These are phyloP conservation scores for Netelia inedita DNA, from an alignment of 2,888 invertebrate species.

Conservation along the genomic window DNA sequence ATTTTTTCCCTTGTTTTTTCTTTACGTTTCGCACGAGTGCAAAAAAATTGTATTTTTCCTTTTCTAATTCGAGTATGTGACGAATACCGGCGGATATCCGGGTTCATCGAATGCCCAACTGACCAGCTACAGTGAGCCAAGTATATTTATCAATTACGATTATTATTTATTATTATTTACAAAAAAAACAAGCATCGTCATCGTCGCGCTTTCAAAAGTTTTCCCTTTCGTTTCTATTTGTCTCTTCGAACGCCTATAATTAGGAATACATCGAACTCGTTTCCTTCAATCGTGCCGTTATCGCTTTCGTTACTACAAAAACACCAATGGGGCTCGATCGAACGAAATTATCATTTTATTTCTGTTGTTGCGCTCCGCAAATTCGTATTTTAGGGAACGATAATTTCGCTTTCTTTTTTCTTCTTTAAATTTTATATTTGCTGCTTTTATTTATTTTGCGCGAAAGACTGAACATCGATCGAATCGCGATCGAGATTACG, in stretches of 20 bases:
- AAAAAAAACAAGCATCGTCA: slow-evolving; percentile 54
- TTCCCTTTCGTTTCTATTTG: slow-evolving; percentile 35
- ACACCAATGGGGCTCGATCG: slow-evolving; percentile 9
- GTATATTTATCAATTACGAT: slow-evolving; percentile 76
- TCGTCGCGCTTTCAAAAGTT: slow-evolving; percentile 68
- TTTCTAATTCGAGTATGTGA: slow-evolving; percentile 62
- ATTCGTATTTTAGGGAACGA: slow-evolving; percentile 6
- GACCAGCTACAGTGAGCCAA: slow-evolving; percentile 81
- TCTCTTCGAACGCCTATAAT: slow-evolving; percentile 66
- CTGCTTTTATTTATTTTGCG: background rate
- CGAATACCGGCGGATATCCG: slow-evolving; percentile 57
- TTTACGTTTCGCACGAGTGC: slow-evolving; percentile 9
- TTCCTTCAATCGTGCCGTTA: slow-evolving; percentile 62
- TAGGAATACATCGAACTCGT: slow-evolving; percentile 77
- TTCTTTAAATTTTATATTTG: background rate
- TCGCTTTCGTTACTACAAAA: background rate
- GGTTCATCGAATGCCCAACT: slow-evolving; percentile 78
- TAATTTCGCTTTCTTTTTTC: slow-evolving; percentile 7
- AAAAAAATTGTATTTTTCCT: slow-evolving; percentile 55
- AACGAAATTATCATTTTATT: slow-evolving; percentile 15
- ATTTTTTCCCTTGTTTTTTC: slow-evolving; percentile 44
- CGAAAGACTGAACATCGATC: slow-evolving; percentile 15
- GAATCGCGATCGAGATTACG: slow-evolving; percentile 51
- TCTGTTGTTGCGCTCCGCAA: slow-evolving; percentile 48
- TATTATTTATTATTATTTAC: slow-evolving; percentile 68